Base-by-base conservation (phyloP, 2,888 invertebrate species). In the Cremastinae sp. region DNA sequence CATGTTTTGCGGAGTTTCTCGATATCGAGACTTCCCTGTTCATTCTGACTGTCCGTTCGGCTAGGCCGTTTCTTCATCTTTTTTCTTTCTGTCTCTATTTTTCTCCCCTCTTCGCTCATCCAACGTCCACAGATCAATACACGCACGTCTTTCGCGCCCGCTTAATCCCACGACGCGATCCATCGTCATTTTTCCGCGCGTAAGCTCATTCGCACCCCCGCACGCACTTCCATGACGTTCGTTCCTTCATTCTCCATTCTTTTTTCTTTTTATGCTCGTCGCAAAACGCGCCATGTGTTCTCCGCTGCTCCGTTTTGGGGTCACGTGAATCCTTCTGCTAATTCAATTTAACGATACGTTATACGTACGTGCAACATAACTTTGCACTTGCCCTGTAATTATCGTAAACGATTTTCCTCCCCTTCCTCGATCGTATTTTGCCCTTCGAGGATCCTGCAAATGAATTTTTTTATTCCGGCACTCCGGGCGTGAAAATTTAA, bases 91-190 rank as follows among this genome's bases (percentile, higher is more conserved):
- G 51, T 51, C 64, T 36, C 43, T 77, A 65, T 62, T 22, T 36
- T 38, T 65, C 47, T 34, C 43, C 41, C 43, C 58, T 59, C 41
- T 43, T 54, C 66, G 45, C 69, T 47, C 68, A 49, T 47, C 72
- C 76, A 58, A 65, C 54, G 72, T 49, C 77, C 75, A 69, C 81
- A 84, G 84, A 85, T 85, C 85, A 84, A 85, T 85, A 85, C 83
- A 82, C 82, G 83, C 82, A 83, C 80, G 78, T 74, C 59, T 66
- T 75, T 81, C 78, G 75, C 77, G 74, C 81, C 64, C 73, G 62
- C 62, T 65, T 62, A 53, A 53, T 54, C 68, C 61, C 61, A 47
- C 18, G 49, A 28, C 28, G 2, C 28, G 28, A 28, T 28, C 28
- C 5, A 28, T 5, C 2, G 28, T 28, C 2, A 28, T 28, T 28